phyloP scores from a whole-genome alignment of 2,888 invertebrate species.

The Cosmopolites sordidus region DNA sequence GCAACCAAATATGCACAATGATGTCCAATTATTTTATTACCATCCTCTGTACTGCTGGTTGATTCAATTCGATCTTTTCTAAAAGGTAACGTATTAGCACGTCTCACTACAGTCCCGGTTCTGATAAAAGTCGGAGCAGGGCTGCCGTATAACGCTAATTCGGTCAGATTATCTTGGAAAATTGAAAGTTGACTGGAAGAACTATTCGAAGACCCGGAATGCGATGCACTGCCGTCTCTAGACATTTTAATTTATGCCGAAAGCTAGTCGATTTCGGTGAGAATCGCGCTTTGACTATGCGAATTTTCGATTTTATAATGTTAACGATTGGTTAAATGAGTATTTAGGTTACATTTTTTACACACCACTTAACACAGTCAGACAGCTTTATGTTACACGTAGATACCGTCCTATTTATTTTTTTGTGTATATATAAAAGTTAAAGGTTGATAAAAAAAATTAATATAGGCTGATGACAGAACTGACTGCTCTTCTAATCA shows the following conservation, averaged over 20 bases:
- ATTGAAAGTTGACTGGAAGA: slow-evolving; percentile 38
- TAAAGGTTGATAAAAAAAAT: too few relatives aligned
- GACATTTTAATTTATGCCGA: slow-evolving; percentile 27
- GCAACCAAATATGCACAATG: neutral
- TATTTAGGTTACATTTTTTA: neutral
- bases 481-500: neutral
- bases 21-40: slow-evolving; percentile 7
- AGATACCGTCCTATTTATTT: neutral
- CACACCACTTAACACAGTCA: neutral
- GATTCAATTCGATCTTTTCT: slow-evolving; percentile 26
- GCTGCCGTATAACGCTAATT: slow-evolving; percentile 39
- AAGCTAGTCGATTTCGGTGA: too few relatives aligned
- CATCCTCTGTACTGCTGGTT: slow-evolving; percentile 27
- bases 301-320: too few relatives aligned
- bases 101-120: slow-evolving; percentile 44
- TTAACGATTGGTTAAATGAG: neutral
- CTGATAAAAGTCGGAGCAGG: slow-evolving; percentile 38
- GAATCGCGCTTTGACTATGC: too few relatives aligned
- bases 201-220: slow-evolving; percentile 42
- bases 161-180: slow-evolving; percentile 36
- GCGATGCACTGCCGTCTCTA: slow-evolving; percentile 33
- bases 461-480: neutral
- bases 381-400: neutral
- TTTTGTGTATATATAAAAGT: too few relatives aligned
- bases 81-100: slow-evolving; percentile 39